phyloP scores from a whole-genome alignment of 2,113 vertebrate species.

The Capreolus pygargus region DNA sequence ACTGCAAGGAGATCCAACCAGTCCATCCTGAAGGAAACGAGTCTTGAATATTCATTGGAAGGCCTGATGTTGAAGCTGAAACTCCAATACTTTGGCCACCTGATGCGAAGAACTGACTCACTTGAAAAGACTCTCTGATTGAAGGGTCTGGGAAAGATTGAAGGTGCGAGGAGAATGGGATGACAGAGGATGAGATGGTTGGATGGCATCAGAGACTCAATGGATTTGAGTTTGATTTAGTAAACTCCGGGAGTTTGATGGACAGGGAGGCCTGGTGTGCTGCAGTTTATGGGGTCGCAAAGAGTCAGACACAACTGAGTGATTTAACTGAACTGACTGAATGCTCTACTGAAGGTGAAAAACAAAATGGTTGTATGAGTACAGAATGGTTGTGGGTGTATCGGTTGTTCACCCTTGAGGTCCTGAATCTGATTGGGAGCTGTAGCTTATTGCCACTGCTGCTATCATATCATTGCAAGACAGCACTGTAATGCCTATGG shows the following conservation, averaged over 20 bases:
- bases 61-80: neutral
- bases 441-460: neutral
- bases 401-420: accelerated
- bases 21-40: neutral
- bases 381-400: neutral
- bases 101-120: neutral
- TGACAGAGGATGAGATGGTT: neutral
- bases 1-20: neutral
- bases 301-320: neutral
- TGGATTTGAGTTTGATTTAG: neutral
- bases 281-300: neutral
- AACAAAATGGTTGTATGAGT: neutral
- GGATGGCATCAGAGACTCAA: neutral
- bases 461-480: neutral
- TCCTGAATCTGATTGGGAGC: neutral
- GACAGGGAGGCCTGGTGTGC: neutral
- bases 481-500: neutral
- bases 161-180: neutral
- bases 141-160: neutral
- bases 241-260: neutral
- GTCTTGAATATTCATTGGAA: neutral
- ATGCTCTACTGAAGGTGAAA: neutral
- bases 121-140: neutral
- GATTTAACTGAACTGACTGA: neutral
- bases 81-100: neutral